phyloP scores from a whole-genome alignment of 1,140 invertebrate genomes.

The Dysdera silvatica region DNA sequence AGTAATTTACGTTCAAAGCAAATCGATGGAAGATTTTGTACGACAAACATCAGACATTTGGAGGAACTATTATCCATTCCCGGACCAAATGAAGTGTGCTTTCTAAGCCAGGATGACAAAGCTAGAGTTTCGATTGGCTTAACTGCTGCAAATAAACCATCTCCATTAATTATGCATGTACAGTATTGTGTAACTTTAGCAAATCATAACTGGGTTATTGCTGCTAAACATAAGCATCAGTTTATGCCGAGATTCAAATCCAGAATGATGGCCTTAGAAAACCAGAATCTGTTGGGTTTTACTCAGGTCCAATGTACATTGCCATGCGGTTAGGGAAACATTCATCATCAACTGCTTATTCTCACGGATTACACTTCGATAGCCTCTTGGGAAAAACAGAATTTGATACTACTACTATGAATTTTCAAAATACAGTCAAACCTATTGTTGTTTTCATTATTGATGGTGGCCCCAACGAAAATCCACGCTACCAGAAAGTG shows the following conservation, averaged over 20 bases:
- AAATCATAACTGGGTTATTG: background rate
- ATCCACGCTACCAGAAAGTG: background rate
- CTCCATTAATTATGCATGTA: background rate
- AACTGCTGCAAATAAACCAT: background rate
- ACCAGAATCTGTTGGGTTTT: background rate
- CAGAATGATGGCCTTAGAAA: background rate
- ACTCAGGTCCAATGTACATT: background rate
- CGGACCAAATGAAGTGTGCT: no score
- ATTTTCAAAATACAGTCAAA: background rate
- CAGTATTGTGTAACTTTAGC: background rate
- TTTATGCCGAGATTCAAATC: background rate
- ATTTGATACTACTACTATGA: background rate
- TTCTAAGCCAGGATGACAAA: no score
- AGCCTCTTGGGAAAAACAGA: background rate
- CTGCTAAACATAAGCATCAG: background rate
- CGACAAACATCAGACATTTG: no score
- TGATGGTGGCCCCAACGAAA: constrained; percentile 8
- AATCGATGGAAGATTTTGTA: no score
- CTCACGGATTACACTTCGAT: background rate
- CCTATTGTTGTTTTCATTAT: background rate
- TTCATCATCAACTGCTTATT: background rate
- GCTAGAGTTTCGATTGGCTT: background rate
- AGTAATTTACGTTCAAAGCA: no score
- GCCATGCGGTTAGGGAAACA: background rate
- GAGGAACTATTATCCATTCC: no score